These are phyloP conservation scores for Ctenosaura bakeri DNA, from an alignment of 2,797 vertebrate species.

Conservation along the genomic window DNA sequence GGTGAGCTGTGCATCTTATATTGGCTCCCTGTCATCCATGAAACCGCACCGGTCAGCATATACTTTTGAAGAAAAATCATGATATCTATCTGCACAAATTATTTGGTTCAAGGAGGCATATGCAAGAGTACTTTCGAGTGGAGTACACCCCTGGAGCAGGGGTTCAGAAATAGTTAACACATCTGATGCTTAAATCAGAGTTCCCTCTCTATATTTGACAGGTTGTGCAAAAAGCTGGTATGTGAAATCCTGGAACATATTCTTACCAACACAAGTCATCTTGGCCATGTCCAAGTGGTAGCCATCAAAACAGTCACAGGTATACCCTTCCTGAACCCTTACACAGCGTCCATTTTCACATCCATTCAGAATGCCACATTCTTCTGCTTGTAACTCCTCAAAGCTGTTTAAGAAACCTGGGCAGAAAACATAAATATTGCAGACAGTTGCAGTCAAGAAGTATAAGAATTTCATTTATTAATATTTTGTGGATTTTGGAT, in stretches of 20 bases:
- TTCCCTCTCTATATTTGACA: background rate
- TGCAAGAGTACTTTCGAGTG: background rate
- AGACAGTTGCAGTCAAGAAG: constrained; percentile 10
- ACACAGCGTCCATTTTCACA: constrained; percentile 97
- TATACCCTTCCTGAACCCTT: constrained; percentile 94
- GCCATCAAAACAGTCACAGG: constrained; percentile 96
- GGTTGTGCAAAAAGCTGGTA: background rate
- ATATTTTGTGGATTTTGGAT: no score
- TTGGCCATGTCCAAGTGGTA: constrained; percentile 93
- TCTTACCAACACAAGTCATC: constrained; percentile 95
- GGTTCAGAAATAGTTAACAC: background rate
- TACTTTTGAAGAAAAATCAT: background rate
- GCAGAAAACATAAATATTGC: constrained; percentile 45
- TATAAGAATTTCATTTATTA: background rate
- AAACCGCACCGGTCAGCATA: background rate
- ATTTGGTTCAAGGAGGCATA: background rate
- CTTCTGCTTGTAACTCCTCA: constrained; percentile 92
- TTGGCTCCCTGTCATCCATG: background rate
- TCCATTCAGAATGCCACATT: constrained; percentile 96
- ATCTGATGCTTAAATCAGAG: background rate
- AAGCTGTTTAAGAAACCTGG: constrained; percentile 88
- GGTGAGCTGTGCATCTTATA: no score
- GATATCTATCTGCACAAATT: no score
- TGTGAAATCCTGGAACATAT: rapidly evolving
- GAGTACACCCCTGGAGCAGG: background rate